Conservation (phyloP, 1,140 invertebrate species). For the Microplitis demolitor region DNA sequence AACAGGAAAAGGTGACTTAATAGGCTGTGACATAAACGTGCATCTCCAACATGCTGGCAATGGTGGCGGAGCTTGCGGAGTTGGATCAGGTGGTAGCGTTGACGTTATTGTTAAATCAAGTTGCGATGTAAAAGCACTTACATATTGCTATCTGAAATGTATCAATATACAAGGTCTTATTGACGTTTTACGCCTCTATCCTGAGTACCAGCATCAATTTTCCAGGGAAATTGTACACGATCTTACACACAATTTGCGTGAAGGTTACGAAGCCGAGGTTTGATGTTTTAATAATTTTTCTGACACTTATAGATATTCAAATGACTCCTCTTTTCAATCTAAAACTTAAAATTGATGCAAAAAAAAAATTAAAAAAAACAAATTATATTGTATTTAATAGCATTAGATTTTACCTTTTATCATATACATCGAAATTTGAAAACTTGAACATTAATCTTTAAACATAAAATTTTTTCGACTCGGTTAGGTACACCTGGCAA, state of each 20-base stretch:
- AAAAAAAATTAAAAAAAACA: no score
- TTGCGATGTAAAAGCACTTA: constrained; percentile 92
- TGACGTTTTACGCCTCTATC: constrained; percentile 89
- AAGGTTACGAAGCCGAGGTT: constrained; percentile 88
- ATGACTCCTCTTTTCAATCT: no score
- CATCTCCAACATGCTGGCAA: constrained; percentile 69
- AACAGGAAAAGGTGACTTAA: constrained; percentile 91
- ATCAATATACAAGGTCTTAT: constrained; percentile 88
- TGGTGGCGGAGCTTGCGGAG: constrained; percentile 49
- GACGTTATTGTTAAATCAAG: constrained; percentile 90
- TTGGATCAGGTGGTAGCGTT: constrained; percentile 55
- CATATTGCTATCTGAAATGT: constrained; percentile 95
- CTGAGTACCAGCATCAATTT: constrained; percentile 93
- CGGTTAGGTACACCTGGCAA: no score
- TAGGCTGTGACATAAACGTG: constrained; percentile 91
- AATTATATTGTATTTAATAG: no score
- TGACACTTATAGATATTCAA: no score
- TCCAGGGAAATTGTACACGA: constrained; percentile 94
- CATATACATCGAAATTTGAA: no score
- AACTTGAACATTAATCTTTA: no score
- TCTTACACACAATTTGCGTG: constrained; percentile 91
- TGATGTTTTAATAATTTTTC: constrained; percentile 18
- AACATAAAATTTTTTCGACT: no score
- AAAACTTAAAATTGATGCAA: no score
- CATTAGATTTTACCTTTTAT: no score